Conservation (phyloP, 1,140 invertebrate genomes). For the Lethrus apterus region DNA sequence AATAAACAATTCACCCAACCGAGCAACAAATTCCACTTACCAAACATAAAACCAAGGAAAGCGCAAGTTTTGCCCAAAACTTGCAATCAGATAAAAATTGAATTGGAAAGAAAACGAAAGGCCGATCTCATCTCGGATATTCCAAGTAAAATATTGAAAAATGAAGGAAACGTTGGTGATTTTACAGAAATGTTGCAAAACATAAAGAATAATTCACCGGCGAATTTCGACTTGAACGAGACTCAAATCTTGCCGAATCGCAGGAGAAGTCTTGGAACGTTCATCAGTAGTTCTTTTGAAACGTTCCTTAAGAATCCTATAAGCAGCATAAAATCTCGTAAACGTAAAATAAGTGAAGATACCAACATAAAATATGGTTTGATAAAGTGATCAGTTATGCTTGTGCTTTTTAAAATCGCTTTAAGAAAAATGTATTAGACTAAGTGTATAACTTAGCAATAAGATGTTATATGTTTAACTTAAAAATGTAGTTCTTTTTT, state of each 20-base stretch:
- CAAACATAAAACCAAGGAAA: constrained; percentile 32
- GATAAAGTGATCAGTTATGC: no score
- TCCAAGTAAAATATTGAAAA: constrained; percentile 26
- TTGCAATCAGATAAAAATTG: constrained; percentile 19
- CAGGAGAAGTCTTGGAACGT: constrained; percentile 1
- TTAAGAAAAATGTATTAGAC: no score
- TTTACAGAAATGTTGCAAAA: constrained; percentile 4
- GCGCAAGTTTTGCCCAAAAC: constrained; percentile 28
- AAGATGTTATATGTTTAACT: no score
- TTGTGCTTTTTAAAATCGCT: no score
- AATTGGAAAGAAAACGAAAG: constrained; percentile 36
- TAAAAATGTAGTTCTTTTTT: no score
- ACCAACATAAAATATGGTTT: constrained; percentile 31
- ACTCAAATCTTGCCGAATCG: background rate
- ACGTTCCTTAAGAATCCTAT: constrained; percentile 18
- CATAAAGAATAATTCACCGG: constrained; percentile 8
- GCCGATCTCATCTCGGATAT: constrained; percentile 23
- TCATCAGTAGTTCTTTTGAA: constrained; percentile 20
- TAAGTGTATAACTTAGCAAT: no score
- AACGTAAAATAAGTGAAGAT: constrained; percentile 31
- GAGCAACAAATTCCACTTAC: constrained; percentile 26
- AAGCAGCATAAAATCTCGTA: constrained; percentile 24
- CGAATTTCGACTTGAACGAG: constrained; percentile 9
- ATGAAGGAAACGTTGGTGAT: constrained; percentile 12
- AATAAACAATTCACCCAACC: constrained; percentile 33